Conservation (phyloP, 2,113 vertebrate genomes). For the Ceratotherium simum region DNA sequence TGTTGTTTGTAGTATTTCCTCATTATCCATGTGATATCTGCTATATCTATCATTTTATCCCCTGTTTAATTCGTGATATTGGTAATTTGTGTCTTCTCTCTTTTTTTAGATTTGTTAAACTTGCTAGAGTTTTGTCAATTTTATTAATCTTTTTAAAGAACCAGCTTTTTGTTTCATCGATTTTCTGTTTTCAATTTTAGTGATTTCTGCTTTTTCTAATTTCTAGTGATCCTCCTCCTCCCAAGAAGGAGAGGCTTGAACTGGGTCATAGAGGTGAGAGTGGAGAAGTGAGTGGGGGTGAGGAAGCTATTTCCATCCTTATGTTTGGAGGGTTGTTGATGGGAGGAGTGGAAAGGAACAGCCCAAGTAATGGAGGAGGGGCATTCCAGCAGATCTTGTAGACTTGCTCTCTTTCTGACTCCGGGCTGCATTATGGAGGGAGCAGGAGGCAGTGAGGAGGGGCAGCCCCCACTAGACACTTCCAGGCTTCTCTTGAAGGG, state of each 20-base stretch:
- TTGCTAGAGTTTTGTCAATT: constrained; percentile 17
- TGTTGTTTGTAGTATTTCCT: not conserved
- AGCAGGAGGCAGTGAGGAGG: not conserved
- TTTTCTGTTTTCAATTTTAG: not conserved
- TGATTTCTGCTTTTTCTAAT: constrained; percentile 14
- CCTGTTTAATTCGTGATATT: not conserved
- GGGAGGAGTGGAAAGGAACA: not conserved
- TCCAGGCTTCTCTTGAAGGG: not conserved
- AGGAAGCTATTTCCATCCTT: not conserved
- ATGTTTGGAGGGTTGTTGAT: not conserved
- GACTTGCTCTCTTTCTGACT: not conserved
- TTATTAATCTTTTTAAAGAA: constrained; percentile 22
- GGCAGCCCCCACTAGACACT: no score
- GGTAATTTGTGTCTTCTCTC: not conserved
- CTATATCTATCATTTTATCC: not conserved
- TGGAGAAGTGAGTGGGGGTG: not conserved
- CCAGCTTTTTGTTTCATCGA: not conserved
- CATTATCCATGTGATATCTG: not conserved
- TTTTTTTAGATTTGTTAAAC: not conserved
- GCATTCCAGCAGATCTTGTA: fast-evolving
- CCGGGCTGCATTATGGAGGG: not conserved
- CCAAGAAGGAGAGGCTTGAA: not conserved
- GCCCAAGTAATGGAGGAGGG: not conserved
- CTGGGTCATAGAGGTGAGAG: not conserved
- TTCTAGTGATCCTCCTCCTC: not conserved